Percentiles rank a stretch among this genome's conserved stretches.
These are phyloP conservation scores for Aspidiotus rigidus DNA, from an alignment of 2,888 invertebrate genomes.

Conservation along the genomic window DNA sequence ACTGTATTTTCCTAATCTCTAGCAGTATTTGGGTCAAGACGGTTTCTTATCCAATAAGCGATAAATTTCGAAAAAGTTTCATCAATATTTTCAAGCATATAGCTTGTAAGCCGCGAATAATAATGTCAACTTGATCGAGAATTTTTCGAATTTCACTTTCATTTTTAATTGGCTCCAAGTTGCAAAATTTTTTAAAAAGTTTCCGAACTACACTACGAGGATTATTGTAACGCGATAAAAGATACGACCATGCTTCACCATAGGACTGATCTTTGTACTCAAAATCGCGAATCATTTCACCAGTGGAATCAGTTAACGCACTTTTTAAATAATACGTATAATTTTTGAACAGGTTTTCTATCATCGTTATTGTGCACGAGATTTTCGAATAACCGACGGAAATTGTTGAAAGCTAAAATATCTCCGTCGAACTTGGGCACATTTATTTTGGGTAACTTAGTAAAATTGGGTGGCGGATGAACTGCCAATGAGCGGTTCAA, in stretches of 20 bases:
- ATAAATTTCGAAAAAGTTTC: background rate
- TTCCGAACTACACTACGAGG: background rate
- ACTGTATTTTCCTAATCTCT: background rate
- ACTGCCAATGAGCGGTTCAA: too few species aligned
- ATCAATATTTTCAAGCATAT: background rate
- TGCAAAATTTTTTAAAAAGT: background rate
- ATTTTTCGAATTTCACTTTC: constrained; percentile 6
- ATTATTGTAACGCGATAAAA: constrained; percentile 1
- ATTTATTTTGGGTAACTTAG: too few species aligned
- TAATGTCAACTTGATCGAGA: background rate
- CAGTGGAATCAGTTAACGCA: background rate
- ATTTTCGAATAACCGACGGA: too few species aligned
- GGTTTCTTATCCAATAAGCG: background rate
- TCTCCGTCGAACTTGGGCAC: too few species aligned
- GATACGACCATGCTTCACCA: background rate
- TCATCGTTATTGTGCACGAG: too few species aligned
- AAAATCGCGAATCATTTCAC: constrained; percentile 1
- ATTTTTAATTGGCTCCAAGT: background rate
- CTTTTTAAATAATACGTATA: constrained; percentile 4
- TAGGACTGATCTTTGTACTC: background rate
- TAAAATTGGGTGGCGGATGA: too few species aligned
- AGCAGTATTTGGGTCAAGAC: constrained; percentile 5
- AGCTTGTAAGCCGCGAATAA: background rate
- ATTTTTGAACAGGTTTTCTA: too few species aligned
- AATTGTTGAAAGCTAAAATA: too few species aligned